Percentiles rank a stretch among this genome's conserved stretches.
Evolutionary conservation across 2,888 invertebrate species (phyloP).

Genomic region (Chrysolina americana): DNA sequence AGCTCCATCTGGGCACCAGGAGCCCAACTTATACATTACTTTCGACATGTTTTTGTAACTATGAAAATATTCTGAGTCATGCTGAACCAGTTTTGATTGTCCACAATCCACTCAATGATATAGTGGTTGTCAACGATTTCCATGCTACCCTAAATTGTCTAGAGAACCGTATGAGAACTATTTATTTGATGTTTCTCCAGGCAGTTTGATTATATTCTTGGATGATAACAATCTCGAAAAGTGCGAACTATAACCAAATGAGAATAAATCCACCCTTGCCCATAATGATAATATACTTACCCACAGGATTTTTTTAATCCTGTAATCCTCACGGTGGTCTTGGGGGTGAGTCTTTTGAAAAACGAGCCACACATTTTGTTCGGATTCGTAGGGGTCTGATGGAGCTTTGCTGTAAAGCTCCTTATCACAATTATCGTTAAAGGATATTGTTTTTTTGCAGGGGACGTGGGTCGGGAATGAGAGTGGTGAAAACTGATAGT

Average conservation of each 20-base stretch:
- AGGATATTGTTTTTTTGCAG: neutral
- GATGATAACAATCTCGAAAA: neutral
- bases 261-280: neutral
- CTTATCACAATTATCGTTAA: constrained; percentile 15
- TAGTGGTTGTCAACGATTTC: no score
- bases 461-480: neutral
- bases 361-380: constrained; percentile 2
- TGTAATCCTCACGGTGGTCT: constrained; percentile 17
- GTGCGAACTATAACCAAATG: neutral
- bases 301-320: constrained; percentile 23
- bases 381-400: constrained; percentile 11
- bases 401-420: constrained; percentile 10
- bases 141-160: no score
- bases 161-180: no score
- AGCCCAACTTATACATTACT: no score
- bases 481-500: neutral
- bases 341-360: constrained; percentile 7
- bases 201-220: neutral
- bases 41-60: no score
- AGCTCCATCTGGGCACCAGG: no score
- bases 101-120: no score
- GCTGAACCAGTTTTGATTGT: no score
- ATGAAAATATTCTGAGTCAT: no score
- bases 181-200: no score
- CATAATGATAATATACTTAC: neutral